Evolutionary conservation across 2,797 vertebrate species (phyloP).

Genomic region (Alca torda): DNA sequence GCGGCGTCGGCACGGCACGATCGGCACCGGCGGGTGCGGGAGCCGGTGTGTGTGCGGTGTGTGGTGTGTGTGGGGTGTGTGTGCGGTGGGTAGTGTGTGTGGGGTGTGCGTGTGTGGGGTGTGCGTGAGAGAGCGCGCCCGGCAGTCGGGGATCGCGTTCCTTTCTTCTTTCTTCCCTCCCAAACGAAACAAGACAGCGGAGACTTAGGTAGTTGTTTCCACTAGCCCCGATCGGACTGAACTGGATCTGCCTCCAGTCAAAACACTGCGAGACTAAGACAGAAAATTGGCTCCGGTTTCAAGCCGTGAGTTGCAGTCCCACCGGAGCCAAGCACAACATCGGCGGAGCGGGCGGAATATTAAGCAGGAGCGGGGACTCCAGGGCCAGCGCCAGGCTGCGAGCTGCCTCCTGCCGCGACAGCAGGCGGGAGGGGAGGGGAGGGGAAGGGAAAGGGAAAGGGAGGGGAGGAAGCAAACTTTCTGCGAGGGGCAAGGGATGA

Average conservation of each 20-base stretch:
- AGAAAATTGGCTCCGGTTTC: conserved; percentile 85
- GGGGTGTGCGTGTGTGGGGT: background rate
- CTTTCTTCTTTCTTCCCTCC: conserved; percentile 48
- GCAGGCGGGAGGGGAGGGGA: conserved; percentile 3
- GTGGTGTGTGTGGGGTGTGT: background rate
- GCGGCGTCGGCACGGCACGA: conserved; percentile 31
- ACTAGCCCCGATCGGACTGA: conserved; percentile 84
- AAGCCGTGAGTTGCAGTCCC: conserved; percentile 85
- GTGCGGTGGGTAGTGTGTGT: background rate
- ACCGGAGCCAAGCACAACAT: conserved; percentile 82
- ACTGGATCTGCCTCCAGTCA: conserved; percentile 87
- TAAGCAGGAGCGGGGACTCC: conserved; percentile 78
- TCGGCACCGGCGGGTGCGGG: conserved; percentile 3
- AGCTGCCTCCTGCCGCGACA: conserved; percentile 51
- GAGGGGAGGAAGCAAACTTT: conserved; percentile 62
- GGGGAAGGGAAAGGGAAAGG: background rate
- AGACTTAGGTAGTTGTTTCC: conserved; percentile 82
- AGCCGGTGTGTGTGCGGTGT: background rate
- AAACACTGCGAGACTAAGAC: conserved; percentile 85
- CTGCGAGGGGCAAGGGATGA: conserved; percentile 54
- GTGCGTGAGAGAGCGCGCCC: background rate
- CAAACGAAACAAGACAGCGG: conserved; percentile 55
- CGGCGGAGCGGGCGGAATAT: conserved; percentile 77
- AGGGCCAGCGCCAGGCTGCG: conserved; percentile 68
- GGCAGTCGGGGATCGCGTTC: background rate